A percentile compares a stretch with the other conserved stretches of the same genome.
Evolutionary conservation across 2,888 invertebrate genomes (phyloP).

Genomic region (Cantharis lateralis): DNA sequence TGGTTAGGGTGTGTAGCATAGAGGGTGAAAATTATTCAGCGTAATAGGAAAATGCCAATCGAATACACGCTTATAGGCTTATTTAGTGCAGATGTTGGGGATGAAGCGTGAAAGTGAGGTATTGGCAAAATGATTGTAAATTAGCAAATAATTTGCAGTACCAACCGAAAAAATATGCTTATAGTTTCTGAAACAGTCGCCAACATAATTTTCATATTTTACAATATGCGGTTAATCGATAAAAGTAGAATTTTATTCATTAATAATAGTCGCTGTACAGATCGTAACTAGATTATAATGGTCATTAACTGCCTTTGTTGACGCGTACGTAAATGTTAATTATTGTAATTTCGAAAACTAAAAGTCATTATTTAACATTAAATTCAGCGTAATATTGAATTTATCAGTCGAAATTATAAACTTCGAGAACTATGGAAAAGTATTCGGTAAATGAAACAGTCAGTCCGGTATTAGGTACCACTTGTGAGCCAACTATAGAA

Average conservation of each 20-base stretch:
- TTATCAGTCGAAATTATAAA: background rate
- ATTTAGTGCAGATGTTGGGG: conserved; percentile 10
- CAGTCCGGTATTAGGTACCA: too few species aligned
- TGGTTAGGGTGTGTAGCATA: conserved; percentile 5
- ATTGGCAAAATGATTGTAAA: conserved; percentile 10
- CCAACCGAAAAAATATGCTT: background rate
- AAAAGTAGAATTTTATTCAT: background rate
- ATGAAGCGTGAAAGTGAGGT: conserved; percentile 14
- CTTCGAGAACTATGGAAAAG: background rate
- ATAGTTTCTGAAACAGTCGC: background rate
- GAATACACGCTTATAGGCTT: conserved; percentile 15
- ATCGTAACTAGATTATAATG: background rate
- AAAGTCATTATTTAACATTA: background rate
- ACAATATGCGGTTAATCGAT: background rate
- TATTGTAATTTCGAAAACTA: background rate
- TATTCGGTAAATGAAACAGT: background rate
- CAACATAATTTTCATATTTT: background rate
- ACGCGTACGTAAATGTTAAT: background rate
- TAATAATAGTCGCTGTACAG: background rate
- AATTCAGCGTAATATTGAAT: background rate
- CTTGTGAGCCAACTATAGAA: background rate
- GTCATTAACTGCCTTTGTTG: background rate
- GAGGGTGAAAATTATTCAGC: conserved; percentile 19
- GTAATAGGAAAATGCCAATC: conserved; percentile 29
- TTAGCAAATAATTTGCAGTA: background rate